Percentiles rank a stretch among this genome's conserved stretches.
These are phyloP conservation scores for Bungarus multicinctus DNA, from an alignment of 2,113 vertebrate genomes.

Conservation along the genomic window DNA sequence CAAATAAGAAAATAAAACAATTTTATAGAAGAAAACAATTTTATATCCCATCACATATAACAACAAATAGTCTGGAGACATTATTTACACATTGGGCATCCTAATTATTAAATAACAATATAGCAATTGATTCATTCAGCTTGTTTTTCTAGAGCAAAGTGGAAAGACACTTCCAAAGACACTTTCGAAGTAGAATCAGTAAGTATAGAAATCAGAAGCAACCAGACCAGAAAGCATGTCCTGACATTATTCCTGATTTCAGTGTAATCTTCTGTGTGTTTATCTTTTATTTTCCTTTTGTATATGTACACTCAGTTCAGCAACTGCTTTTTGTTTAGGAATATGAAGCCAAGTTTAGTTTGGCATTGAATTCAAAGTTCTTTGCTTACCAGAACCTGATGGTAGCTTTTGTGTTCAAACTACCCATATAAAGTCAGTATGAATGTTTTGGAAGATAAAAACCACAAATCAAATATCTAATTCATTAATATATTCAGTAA, in stretches of 20 bases:
- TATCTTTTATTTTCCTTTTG: slow-evolving; percentile 50
- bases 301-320: slow-evolving; percentile 47
- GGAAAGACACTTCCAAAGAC: neutral
- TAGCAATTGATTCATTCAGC: slow-evolving; percentile 13
- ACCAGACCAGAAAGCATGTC: slow-evolving; percentile 32
- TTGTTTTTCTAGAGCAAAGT: slow-evolving; percentile 22
- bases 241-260: slow-evolving; percentile 16
- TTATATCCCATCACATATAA: neutral
- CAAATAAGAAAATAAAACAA: neutral
- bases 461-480: neutral
- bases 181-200: neutral
- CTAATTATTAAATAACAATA: neutral
- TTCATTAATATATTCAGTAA: neutral
- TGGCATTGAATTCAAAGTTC: slow-evolving; percentile 46
- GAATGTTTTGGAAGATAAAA: neutral
- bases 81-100: neutral
- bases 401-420: slow-evolving; percentile 46
- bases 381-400: slow-evolving; percentile 52
- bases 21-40: neutral
- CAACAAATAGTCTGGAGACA: neutral
- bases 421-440: slow-evolving; percentile 37
- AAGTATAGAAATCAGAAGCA: slow-evolving; percentile 34
- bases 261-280: slow-evolving; percentile 35
- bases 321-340: slow-evolving; percentile 38
- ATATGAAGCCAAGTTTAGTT: slow-evolving; percentile 44